phyloP scores from a whole-genome alignment of 2,797 vertebrate species.

The Acanthurus lineatus region DNA sequence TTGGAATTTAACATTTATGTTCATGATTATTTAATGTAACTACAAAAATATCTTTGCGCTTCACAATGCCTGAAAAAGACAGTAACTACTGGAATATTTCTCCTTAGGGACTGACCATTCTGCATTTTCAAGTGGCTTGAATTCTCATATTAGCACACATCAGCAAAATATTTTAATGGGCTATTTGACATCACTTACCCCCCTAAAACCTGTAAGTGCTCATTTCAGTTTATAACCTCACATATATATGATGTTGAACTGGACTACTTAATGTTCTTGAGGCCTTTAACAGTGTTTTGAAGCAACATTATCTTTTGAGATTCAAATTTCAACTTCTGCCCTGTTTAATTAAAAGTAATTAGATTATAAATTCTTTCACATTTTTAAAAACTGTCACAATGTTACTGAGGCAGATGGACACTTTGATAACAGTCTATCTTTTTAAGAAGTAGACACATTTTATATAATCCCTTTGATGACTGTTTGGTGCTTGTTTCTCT shows the following conservation, averaged over 20 bases:
- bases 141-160: not conserved
- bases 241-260: no score
- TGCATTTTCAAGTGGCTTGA: not conserved
- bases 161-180: not conserved
- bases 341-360: not conserved
- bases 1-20: no score
- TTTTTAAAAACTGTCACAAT: slow-evolving; percentile 33
- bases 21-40: no score
- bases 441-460: slow-evolving; percentile 22
- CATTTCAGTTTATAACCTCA: not conserved
- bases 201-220: not conserved
- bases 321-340: slow-evolving; percentile 8
- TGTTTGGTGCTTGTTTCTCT: slow-evolving; percentile 28
- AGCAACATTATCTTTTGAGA: not conserved
- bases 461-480: slow-evolving; percentile 46
- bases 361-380: slow-evolving; percentile 10
- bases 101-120: not conserved
- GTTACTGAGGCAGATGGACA: slow-evolving; percentile 10
- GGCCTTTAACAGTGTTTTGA: not conserved
- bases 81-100: no score
- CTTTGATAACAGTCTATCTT: slow-evolving; percentile 29
- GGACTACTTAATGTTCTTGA: not conserved
- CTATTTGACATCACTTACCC: not conserved
- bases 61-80: not conserved
- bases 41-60: no score